Base-by-base conservation (phyloP, 2,113 vertebrate genomes). In the Prionailurus bengalensis region DNA sequence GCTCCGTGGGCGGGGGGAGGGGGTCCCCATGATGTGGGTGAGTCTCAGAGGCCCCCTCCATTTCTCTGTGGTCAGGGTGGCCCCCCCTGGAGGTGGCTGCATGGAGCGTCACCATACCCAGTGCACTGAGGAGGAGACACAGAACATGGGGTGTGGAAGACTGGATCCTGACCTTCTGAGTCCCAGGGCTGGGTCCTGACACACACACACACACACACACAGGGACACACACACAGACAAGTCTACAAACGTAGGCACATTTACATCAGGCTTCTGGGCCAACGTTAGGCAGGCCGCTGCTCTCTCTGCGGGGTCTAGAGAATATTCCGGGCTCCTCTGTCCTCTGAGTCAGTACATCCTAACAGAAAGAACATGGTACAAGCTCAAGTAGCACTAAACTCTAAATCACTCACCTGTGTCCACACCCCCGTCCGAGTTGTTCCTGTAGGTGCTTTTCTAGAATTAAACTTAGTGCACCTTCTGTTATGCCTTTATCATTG, bases 371-470 rank as follows among this genome's bases (percentile, higher is more conserved):
- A 39, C 31, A 13, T 39, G 0, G 4, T 0, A 27, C 68, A 31
- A 7, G 19, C 19, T 23, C 14, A 25, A 55, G 51, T 9, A 12
- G 17, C 91, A 17, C 0, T 7, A 5, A 17, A 36, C 51, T 36
- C 58, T 2, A 14, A 8, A 17, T 25, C 65, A 3, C 23, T 42
- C 2, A 1, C 39, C 9, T 1, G 39, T 4, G 25, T 23, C 48
- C 65, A 10, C 9, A 0, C 0, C 14, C 19, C 48, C 27, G 1
- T 3, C 29, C 3, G 1, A 5, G 0, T 0, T 3, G n/a, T 8
- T 13, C 11, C 2, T 5, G 21, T 1, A 23, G 51, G 1, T 0
- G n/a, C 65, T 8, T 53, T 15, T 1, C 11, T 3, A 42, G 61
- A 27, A 2, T 29, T 17, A 9, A 51, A 3, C 58, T 7, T 1